Percentiles rank a stretch among this genome's conserved stretches.
Evolutionary conservation across 2,797 vertebrate genomes (phyloP).

Genomic region (Gouania willdenowi): DNA sequence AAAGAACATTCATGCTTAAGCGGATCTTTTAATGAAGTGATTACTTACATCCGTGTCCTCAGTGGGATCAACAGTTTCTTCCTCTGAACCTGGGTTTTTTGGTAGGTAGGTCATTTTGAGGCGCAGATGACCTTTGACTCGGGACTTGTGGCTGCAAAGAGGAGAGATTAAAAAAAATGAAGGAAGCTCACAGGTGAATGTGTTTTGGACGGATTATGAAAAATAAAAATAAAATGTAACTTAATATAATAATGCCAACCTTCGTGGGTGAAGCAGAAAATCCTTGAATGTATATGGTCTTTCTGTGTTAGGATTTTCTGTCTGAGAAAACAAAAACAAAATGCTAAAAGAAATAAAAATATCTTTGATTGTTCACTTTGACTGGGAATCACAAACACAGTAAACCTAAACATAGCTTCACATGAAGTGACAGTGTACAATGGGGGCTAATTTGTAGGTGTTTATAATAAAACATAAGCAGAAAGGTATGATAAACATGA

Average conservation of each 20-base stretch:
- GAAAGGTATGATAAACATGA: conserved; percentile 46
- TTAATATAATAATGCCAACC: conserved; percentile 73
- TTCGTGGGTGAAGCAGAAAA: conserved; percentile 96
- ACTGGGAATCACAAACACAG: conserved; percentile 4
- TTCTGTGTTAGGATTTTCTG: conserved; percentile 90
- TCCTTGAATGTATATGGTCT: conserved; percentile 97
- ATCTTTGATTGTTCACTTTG: conserved; percentile 8
- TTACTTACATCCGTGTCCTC: conserved; percentile 86
- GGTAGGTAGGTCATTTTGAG: conserved; percentile 97
- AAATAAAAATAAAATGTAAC: conserved; percentile 18
- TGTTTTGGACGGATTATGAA: background rate
- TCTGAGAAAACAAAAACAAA: conserved; percentile 75
- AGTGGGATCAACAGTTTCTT: conserved; percentile 81
- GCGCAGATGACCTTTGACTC: conserved; percentile 94
- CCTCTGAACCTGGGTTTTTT: conserved; percentile 83
- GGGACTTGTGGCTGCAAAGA: conserved; percentile 91
- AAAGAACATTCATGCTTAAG: no score
- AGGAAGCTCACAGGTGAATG: no score
- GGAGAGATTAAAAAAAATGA: no score
- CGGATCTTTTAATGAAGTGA: no score
- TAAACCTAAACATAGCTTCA: conserved; percentile 6
- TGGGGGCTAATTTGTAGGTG: conserved; percentile 19
- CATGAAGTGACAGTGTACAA: conserved; percentile 10
- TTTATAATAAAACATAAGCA: conserved; percentile 57
- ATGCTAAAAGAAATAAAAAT: conserved; percentile 1